These are phyloP conservation scores for Manis pentadactyla DNA, from an alignment of 2,797 vertebrate species.

Conservation along the genomic window DNA sequence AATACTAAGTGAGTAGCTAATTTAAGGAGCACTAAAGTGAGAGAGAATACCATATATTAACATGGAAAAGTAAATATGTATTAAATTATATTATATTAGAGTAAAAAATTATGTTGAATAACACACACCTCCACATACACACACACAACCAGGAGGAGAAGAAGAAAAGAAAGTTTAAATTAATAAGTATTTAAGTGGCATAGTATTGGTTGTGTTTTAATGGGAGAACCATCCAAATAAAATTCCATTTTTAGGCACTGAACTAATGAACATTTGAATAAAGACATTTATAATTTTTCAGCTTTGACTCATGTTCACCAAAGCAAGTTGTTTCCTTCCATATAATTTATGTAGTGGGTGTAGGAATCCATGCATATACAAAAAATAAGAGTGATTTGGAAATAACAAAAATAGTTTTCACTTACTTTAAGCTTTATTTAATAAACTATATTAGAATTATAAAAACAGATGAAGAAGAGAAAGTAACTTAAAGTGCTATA, in stretches of 20 bases:
- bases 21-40: background rate
- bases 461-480: background rate
- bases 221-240: background rate
- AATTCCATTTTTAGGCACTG: background rate
- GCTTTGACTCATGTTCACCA: background rate
- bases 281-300: background rate
- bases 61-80: background rate
- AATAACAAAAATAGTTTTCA: background rate
- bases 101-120: background rate
- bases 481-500: background rate
- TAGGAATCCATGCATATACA: background rate
- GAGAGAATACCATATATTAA: background rate
- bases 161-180: background rate
- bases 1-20: background rate
- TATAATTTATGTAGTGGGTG: background rate
- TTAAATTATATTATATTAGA: background rate
- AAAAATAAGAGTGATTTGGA: background rate
- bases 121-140: background rate
- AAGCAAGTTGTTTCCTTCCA: background rate
- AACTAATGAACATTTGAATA: background rate
- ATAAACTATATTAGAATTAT: background rate
- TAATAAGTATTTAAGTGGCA: background rate
- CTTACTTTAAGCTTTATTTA: background rate
- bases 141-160: background rate
- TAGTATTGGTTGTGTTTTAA: background rate